These are phyloP conservation scores for Manis pentadactyla DNA, from an alignment of 2,797 vertebrate genomes.

Conservation along the genomic window DNA sequence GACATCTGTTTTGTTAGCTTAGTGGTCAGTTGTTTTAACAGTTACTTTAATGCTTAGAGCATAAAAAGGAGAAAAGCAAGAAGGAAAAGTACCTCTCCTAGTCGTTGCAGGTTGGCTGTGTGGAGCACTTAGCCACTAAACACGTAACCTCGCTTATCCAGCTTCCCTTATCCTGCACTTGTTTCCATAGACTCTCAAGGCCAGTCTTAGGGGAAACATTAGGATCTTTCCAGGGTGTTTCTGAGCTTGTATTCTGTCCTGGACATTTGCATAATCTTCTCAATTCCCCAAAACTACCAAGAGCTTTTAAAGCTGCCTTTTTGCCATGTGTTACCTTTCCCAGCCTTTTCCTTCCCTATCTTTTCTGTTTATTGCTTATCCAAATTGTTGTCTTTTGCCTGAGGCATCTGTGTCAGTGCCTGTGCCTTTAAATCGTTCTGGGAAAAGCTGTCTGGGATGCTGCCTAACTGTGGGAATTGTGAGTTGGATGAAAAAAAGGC, in stretches of 20 bases:
- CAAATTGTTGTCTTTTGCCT: background rate
- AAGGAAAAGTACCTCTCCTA: background rate
- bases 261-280: background rate
- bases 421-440: background rate
- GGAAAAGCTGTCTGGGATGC: background rate
- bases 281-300: background rate
- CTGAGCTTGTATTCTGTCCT: background rate
- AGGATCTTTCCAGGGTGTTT: background rate
- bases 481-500: background rate
- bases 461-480: background rate
- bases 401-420: background rate
- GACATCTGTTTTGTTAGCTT: background rate
- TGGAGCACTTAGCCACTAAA: background rate
- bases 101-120: background rate
- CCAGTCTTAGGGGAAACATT: background rate
- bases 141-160: background rate
- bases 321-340: background rate
- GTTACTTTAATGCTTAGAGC: background rate
- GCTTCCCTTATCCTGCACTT: background rate
- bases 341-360: background rate
- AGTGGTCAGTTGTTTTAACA: background rate
- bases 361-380: background rate
- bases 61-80: background rate
- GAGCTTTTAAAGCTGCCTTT: background rate
- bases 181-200: background rate